These are phyloP conservation scores for Agrilus planipennis DNA, from an alignment of 1,140 invertebrate genomes.

Conservation along the genomic window DNA sequence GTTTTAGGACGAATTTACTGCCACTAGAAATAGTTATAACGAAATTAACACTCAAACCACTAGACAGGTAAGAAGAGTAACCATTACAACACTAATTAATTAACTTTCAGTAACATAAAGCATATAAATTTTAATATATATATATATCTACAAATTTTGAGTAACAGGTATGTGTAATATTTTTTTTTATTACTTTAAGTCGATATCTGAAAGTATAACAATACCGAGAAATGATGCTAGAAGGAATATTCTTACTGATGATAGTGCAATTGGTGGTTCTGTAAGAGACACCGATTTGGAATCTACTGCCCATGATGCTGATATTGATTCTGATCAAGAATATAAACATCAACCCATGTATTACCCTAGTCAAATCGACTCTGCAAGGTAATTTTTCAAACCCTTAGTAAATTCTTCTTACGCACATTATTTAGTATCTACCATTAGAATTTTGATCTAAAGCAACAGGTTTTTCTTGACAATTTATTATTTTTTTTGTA, in stretches of 20 bases:
- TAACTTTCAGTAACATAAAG: too few relatives aligned
- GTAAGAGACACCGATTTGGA: conserved; percentile 46
- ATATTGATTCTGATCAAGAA: conserved; percentile 66
- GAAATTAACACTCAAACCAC: too few relatives aligned
- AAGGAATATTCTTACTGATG: conserved; percentile 18
- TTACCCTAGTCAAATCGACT: conserved; percentile 39
- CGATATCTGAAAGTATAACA: conserved; percentile 6
- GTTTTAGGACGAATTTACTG: too few relatives aligned
- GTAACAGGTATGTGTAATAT: too few relatives aligned
- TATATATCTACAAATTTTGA: too few relatives aligned
- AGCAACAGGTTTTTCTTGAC: conserved; percentile 4
- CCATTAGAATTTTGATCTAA: background rate
- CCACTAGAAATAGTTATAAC: too few relatives aligned
- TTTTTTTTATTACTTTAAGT: too few relatives aligned
- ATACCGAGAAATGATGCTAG: conserved; percentile 16
- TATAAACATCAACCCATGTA: conserved; percentile 37
- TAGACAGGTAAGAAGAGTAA: too few relatives aligned
- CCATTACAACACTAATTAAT: too few relatives aligned
- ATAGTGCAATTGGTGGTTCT: conserved; percentile 21
- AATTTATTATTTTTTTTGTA: too few relatives aligned
- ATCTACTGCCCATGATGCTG: conserved; percentile 73
- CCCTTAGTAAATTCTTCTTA: background rate
- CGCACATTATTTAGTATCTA: background rate
- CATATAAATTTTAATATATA: too few relatives aligned
- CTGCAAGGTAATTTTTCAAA: conserved; percentile 20